Evolutionary conservation across 2,888 invertebrate species (phyloP).

Genomic region (Catocala fraxini): DNA sequence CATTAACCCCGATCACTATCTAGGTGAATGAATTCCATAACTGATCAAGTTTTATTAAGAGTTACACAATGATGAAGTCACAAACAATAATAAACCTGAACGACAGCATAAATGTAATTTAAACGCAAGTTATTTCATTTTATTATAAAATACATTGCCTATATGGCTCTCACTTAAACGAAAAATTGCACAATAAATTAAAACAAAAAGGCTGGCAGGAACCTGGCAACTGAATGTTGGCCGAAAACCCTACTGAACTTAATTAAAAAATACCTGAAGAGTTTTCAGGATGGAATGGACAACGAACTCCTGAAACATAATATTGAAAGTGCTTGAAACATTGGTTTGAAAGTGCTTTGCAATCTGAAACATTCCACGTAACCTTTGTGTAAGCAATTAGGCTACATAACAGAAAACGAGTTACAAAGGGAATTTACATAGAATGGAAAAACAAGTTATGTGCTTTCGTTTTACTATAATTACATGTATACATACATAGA

Average conservation of each 20-base stretch:
- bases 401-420: neutral
- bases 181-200: constrained; percentile 3
- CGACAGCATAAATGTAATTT: too few relatives aligned
- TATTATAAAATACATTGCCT: too few relatives aligned
- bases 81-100: neutral
- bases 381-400: constrained; percentile 5
- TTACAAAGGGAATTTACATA: neutral
- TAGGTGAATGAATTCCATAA: too few relatives aligned
- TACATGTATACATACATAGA: too few relatives aligned
- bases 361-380: constrained; percentile 8
- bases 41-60: too few relatives aligned
- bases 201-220: neutral
- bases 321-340: constrained; percentile 22
- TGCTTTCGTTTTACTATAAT: too few relatives aligned
- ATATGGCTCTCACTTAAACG: too few relatives aligned
- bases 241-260: constrained; percentile 16
- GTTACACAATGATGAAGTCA: too few relatives aligned
- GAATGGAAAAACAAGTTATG: too few relatives aligned
- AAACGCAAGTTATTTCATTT: too few relatives aligned
- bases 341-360: constrained; percentile 3
- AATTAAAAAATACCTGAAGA: constrained; percentile 37
- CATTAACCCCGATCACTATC: too few relatives aligned
- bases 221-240: neutral
- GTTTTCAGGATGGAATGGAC: constrained; percentile 15
- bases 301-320: constrained; percentile 18